These are phyloP conservation scores for Eulacestoma nigropectus DNA, from an alignment of 2,113 vertebrate species.

Conservation along the genomic window DNA sequence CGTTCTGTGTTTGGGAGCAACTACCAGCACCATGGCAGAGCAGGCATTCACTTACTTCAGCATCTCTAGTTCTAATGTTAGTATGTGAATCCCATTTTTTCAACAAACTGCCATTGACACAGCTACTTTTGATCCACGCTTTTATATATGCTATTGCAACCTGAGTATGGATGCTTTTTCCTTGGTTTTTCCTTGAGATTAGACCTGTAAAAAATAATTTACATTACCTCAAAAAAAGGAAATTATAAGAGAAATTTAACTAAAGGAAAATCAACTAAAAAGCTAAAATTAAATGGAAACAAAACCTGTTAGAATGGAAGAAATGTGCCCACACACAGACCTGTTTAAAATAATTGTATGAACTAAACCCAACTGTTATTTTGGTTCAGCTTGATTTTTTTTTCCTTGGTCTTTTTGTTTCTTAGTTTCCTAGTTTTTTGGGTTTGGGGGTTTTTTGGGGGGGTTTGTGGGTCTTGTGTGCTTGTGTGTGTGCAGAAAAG, in stretches of 20 bases:
- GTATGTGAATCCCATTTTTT: not conserved
- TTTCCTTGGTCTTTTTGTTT: not conserved
- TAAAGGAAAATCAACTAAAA: not conserved
- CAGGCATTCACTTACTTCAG: not conserved
- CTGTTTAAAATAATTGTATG: not conserved
- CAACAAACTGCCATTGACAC: not conserved
- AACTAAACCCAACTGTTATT: constrained; percentile 9
- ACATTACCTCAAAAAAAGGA: not conserved
- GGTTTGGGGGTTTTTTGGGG: not conserved
- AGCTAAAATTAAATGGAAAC: constrained; percentile 20
- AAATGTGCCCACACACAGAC: constrained; percentile 1
- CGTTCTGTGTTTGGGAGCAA: not conserved
- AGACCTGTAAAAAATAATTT: not conserved
- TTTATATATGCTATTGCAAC: not conserved
- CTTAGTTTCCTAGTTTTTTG: not conserved
- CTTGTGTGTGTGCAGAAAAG: not conserved
- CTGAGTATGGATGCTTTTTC: not conserved
- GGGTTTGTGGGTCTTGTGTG: not conserved
- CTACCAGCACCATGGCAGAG: not conserved
- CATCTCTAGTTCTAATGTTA: not conserved
- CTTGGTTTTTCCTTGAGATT: not conserved
- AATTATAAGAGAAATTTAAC: not conserved
- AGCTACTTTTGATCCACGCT: not conserved
- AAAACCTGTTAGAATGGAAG: not conserved
- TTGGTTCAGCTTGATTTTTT: not conserved